Percentiles rank a stretch among this genome's conserved stretches.
These are phyloP conservation scores for Apostichopus leukothele DNA, from an alignment of 53 echinoderm and acorn worm species.

Conservation along the genomic window DNA sequence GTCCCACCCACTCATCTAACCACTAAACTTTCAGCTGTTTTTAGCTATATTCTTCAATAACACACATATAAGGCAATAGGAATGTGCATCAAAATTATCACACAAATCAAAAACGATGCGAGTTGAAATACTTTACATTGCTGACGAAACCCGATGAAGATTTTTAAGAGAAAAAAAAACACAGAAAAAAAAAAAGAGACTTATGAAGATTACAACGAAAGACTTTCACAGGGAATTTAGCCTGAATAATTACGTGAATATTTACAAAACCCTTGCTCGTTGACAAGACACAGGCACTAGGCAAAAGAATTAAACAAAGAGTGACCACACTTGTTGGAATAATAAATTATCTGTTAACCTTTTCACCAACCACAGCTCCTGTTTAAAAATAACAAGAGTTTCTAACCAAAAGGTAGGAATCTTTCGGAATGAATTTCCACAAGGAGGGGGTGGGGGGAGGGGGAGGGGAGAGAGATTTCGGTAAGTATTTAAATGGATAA, in stretches of 20 bases:
- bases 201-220: conserved; percentile 14
- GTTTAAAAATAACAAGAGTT: too few relatives aligned
- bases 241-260: background rate
- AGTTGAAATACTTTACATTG: conserved; percentile 1
- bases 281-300: background rate
- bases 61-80: background rate
- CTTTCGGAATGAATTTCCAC: too few relatives aligned
- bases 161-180: background rate
- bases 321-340: background rate
- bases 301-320: background rate
- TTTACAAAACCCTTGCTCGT: background rate
- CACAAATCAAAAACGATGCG: background rate
- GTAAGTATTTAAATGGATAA: too few relatives aligned
- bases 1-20: background rate
- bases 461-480: too few relatives aligned
- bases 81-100: background rate
- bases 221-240: conserved; percentile 11
- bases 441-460: too few relatives aligned
- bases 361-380: background rate
- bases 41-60: background rate
- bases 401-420: too few relatives aligned
- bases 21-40: background rate
- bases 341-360: conserved; percentile 1
- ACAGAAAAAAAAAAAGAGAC: background rate
- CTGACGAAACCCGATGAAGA: background rate